Evolutionary conservation across 1,140 invertebrate species (phyloP).

Genomic region (Teleogryllus occipitalis): DNA sequence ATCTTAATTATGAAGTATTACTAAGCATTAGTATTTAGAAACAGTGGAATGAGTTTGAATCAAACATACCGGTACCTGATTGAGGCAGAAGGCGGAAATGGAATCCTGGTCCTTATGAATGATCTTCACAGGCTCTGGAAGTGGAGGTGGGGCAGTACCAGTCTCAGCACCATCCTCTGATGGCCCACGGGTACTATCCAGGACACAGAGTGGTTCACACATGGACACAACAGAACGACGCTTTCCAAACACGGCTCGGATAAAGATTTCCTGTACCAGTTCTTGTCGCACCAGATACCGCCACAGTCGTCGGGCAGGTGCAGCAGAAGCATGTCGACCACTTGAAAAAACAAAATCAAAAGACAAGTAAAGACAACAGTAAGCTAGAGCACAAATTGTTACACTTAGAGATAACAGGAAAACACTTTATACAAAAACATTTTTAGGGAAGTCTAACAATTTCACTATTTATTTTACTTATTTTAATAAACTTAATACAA

Average conservation of each 20-base stretch:
- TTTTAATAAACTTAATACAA: no score
- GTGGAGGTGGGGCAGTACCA: conserved; percentile 39
- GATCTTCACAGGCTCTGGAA: conserved; percentile 80
- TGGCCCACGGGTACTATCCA: conserved; percentile 17
- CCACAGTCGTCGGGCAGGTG: conserved; percentile 84
- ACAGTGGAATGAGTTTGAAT: no score
- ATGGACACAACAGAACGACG: conserved; percentile 42
- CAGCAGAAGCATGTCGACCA: conserved; percentile 54
- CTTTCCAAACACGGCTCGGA: conserved; percentile 87
- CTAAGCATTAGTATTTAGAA: no score
- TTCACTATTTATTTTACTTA: no score
- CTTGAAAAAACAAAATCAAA: neutral
- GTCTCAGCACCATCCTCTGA: conserved; percentile 18
- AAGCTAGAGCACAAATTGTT: no score
- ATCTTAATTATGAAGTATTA: no score
- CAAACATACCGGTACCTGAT: conserved; percentile 54
- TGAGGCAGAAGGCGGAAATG: conserved; percentile 94
- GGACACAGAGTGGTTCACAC: conserved; percentile 37
- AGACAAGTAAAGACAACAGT: no score
- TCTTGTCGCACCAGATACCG: conserved; percentile 89
- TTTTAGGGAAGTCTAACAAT: no score
- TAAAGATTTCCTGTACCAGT: conserved; percentile 87
- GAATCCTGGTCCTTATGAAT: conserved; percentile 99
- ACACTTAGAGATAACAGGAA: no score
- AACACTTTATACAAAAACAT: no score